Evolutionary conservation across 2,113 vertebrate species (phyloP).

Genomic region (Campylomormyrus tamandua): DNA sequence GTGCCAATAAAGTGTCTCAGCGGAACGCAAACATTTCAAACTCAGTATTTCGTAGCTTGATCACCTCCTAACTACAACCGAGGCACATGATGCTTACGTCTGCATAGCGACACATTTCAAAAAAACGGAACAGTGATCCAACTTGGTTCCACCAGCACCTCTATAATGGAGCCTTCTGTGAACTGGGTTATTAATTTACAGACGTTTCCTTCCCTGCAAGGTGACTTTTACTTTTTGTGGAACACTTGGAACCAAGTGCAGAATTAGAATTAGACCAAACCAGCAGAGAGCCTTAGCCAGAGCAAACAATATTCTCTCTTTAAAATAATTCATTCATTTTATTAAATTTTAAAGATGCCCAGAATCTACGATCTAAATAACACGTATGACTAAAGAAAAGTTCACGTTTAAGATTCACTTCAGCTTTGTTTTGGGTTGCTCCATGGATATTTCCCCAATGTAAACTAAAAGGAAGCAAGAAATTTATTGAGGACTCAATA

Average conservation of each 20-base stretch:
- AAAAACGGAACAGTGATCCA: not conserved
- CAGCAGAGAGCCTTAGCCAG: not conserved
- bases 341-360: not conserved
- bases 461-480: not conserved
- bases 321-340: not conserved
- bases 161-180: not conserved
- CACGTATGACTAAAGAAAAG: not conserved
- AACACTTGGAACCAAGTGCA: not conserved
- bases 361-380: not conserved
- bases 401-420: not conserved
- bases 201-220: not conserved
- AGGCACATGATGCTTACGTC: not conserved
- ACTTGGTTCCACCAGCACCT: not conserved
- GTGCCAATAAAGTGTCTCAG: not conserved
- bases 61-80: not conserved
- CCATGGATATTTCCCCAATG: not conserved
- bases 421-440: not conserved
- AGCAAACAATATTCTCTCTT: not conserved
- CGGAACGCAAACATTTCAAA: not conserved
- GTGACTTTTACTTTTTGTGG: not conserved
- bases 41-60: not conserved
- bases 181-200: conserved; percentile 3
- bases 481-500: not conserved
- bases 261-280: not conserved
- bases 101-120: not conserved